Evolutionary conservation across 2,888 invertebrate species (phyloP).

Genomic region (Trimorus sp.): DNA sequence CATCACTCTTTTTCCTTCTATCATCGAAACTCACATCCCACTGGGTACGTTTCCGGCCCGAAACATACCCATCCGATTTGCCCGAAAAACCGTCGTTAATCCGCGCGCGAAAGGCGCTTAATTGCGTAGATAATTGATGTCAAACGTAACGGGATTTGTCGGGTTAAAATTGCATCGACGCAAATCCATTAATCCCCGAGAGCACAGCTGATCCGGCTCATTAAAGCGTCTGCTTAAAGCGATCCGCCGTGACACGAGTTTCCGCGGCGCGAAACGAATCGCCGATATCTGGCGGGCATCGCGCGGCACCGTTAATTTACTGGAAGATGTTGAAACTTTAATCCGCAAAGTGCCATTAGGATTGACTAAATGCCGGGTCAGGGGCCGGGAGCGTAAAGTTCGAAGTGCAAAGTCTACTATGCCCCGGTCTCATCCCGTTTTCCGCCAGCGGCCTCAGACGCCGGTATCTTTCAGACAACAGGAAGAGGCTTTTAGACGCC

Average conservation of each 20-base stretch:
- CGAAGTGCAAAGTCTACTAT: slow-evolving; percentile 78
- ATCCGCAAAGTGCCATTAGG: slow-evolving; percentile 76
- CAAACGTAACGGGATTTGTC: slow-evolving; percentile 2
- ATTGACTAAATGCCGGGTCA: slow-evolving; percentile 75
- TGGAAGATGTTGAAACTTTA: slow-evolving; percentile 76
- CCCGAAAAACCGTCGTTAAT: too few relatives aligned
- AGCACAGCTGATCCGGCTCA: slow-evolving; percentile 18
- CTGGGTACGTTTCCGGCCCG: too few relatives aligned
- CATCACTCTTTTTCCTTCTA: too few relatives aligned
- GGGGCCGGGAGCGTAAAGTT: slow-evolving; percentile 73
- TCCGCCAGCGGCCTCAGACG: slow-evolving; percentile 69
- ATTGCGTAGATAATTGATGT: too few relatives aligned
- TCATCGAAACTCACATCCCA: too few relatives aligned
- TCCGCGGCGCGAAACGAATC: slow-evolving; percentile 29
- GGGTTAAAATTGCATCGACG: slow-evolving; percentile 20
- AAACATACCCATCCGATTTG: too few relatives aligned
- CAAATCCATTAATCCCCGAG: slow-evolving; percentile 27
- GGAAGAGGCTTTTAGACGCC: slow-evolving; percentile 77
- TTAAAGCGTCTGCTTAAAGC: slow-evolving; percentile 28
- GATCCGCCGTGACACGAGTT: slow-evolving; percentile 26
- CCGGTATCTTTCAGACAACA: slow-evolving; percentile 76
- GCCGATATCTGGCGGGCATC: slow-evolving; percentile 43
- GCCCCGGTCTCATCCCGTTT: slow-evolving; percentile 54
- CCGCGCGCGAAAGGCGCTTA: neutral
- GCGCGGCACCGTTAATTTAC: slow-evolving; percentile 67